phyloP scores from a whole-genome alignment of 2,888 invertebrate species.

The Drosophila tanythrix region DNA sequence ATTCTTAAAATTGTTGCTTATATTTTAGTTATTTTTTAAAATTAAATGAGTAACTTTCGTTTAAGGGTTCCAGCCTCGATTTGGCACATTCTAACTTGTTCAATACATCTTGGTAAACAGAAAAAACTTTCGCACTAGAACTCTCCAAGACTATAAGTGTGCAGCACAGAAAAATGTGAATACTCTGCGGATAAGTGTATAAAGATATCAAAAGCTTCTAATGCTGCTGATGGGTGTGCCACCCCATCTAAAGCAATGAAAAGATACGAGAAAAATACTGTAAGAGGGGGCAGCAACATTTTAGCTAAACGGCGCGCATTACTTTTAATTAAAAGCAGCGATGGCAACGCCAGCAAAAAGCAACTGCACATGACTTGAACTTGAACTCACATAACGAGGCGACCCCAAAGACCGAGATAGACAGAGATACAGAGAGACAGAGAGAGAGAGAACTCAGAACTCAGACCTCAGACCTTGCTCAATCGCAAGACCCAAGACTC shows the following conservation, averaged over 20 bases:
- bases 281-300: slow-evolving; percentile 38
- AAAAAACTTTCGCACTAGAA: neutral
- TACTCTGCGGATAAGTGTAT: neutral
- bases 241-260: slow-evolving; percentile 32
- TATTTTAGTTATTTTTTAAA: neutral
- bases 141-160: neutral
- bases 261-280: slow-evolving; percentile 19
- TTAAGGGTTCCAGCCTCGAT: neutral
- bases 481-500: slow-evolving; percentile 9
- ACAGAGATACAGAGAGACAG: neutral
- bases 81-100: neutral
- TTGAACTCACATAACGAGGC: slow-evolving; percentile 65
- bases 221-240: slow-evolving; percentile 67
- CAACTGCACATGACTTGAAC: slow-evolving; percentile 74
- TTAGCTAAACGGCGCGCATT: slow-evolving; percentile 74
- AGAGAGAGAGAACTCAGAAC: neutral
- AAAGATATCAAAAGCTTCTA: slow-evolving; percentile 46
- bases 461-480: neutral
- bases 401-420: slow-evolving; percentile 18
- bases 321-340: slow-evolving; percentile 77
- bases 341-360: slow-evolving; percentile 49
- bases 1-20: neutral
- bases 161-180: neutral
- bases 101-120: neutral
- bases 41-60: neutral